Base-by-base conservation (phyloP, 2,113 vertebrate species). In the Oxyruncus cristatus region DNA sequence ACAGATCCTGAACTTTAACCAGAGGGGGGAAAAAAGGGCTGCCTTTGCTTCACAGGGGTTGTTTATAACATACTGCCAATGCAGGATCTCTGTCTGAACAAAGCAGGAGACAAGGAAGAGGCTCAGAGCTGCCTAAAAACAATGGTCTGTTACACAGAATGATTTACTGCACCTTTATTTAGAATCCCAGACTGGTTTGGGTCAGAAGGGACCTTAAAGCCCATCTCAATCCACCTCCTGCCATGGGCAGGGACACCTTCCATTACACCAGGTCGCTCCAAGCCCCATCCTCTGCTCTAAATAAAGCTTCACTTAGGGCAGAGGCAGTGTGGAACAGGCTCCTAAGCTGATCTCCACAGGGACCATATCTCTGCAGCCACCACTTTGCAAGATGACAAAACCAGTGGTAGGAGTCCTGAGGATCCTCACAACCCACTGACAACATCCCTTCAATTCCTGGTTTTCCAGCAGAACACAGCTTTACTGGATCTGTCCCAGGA, bases 311-410 rank as follows among this genome's bases (percentile, higher is more conserved):
- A 35, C 39, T 71, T 58, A 86, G 44, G 73, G 75, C 56, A 76
- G 44, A 56, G 49, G 49, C 32, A 58, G 22, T 1, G 19, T 67
- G 74, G 49, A 91, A 66, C 49, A 62, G 28, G 22, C 63, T 74
- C 65, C 20, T 0, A 0, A 46, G 49, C 28, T 44, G 8, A 8
- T 46, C 10, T 85, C 87, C 53, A 32, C 20, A 21, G 30, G 32
- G 46, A 70, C 13, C 6, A 6, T 2, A 4, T 14, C 27, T 87
- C 63, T 35, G 79, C 75, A 86, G 67, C 8, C 49, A 56, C 16
- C 41, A 14, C 82, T 83, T 30, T 12, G 27, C 67, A 53, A 77
- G 68, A n/a, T 37, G 53, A 46, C 65, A 66, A n/a, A 83, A 86
- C 1, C 14, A 66, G 59, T 3, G 9, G 53, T 8, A 2, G 37